phyloP scores from a whole-genome alignment of 2,113 vertebrate genomes.

The Sminthopsis crassicaudata region DNA sequence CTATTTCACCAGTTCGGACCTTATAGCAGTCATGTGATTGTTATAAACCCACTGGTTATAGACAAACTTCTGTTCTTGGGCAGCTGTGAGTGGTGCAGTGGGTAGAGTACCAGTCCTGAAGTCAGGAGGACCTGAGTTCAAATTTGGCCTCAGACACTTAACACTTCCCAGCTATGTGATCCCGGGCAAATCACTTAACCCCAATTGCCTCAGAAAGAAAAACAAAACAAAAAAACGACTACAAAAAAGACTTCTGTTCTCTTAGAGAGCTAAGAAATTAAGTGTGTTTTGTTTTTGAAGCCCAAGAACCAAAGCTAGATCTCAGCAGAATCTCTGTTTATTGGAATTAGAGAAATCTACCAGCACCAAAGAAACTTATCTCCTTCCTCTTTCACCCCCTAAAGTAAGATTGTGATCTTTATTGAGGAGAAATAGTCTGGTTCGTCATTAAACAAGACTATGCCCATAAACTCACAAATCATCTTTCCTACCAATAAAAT shows the following conservation, averaged over 20 bases:
- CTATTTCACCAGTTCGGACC: too few relatives aligned
- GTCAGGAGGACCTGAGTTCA: too few relatives aligned
- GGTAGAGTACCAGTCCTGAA: too few relatives aligned
- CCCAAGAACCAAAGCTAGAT: neutral
- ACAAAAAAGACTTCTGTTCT: neutral
- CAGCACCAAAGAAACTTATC: neutral
- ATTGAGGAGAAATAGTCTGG: slow-evolving; percentile 33
- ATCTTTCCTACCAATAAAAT: neutral
- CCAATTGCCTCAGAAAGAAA: too few relatives aligned
- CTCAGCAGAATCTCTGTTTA: slow-evolving; percentile 11
- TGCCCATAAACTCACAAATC: slow-evolving; percentile 15
- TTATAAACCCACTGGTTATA: too few relatives aligned
- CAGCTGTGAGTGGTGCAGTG: too few relatives aligned
- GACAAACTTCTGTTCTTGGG: neutral
- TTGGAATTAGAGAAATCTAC: neutral
- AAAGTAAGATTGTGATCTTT: slow-evolving; percentile 52
- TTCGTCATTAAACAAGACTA: slow-evolving; percentile 44
- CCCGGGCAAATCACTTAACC: too few relatives aligned
- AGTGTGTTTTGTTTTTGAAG: slow-evolving; percentile 37
- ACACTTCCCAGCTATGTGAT: too few relatives aligned
- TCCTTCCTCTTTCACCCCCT: neutral
- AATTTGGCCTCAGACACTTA: too few relatives aligned
- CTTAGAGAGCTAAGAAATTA: neutral
- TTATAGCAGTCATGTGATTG: too few relatives aligned
- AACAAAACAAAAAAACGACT: too few relatives aligned